A percentile compares a stretch with the other conserved stretches of the same genome.
Conservation (phyloP, 2,888 invertebrate genomes). For the Clunio marinus region DNA sequence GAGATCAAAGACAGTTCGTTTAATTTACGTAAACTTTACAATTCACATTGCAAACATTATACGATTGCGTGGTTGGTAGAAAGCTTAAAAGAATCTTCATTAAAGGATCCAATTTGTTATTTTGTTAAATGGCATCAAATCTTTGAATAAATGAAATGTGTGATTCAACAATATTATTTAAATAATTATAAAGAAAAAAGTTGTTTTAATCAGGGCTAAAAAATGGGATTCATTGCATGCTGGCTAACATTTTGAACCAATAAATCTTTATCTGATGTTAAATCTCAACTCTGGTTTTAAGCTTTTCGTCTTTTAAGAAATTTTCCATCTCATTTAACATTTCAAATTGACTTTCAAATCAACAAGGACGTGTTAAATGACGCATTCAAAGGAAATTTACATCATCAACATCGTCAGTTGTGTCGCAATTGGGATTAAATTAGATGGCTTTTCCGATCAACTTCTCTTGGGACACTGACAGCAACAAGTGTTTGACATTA, state of each 20-base stretch:
- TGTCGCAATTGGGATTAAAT: not conserved
- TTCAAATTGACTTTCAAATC: not conserved
- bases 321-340: conserved; percentile 2
- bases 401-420: not conserved
- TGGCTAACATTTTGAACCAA: too few relatives aligned
- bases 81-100: not conserved
- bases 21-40: conserved; percentile 9
- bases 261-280: too few relatives aligned
- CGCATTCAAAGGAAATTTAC: not conserved
- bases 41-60: conserved; percentile 3
- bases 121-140: not conserved
- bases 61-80: conserved; percentile 30
- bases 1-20: not conserved
- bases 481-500: conserved; percentile 19
- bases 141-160: too few relatives aligned
- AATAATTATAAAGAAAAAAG: too few relatives aligned
- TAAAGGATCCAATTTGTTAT: not conserved
- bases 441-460: conserved; percentile 6
- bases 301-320: too few relatives aligned
- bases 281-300: too few relatives aligned
- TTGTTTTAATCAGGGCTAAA: too few relatives aligned
- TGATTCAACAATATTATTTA: too few relatives aligned
- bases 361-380: not conserved
- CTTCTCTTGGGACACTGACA: not conserved
- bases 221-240: too few relatives aligned